Base-by-base conservation (phyloP, 64 coral and sea anemone genomes). In the Dendrophyllia cribrosa region DNA sequence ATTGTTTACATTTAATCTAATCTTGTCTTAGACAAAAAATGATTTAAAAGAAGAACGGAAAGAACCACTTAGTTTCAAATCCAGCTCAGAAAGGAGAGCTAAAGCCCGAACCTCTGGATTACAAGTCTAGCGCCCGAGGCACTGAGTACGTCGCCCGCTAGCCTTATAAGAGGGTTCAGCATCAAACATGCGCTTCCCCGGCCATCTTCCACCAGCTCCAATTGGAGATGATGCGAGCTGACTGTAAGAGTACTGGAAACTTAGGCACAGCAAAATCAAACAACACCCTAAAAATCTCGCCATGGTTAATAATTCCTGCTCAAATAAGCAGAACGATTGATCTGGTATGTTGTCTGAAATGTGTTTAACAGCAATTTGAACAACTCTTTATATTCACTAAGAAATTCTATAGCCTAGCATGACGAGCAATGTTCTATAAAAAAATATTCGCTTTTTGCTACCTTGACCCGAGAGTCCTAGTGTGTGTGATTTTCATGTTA, bases 181-280 rank as follows among this genome's bases (percentile, higher is more conserved):
- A 75, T 50, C 8, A 50, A 51, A 50, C 4, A 5, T 75, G 15
- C 72, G 72, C 19, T 70, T 70, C 25, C 24, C 8, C 8, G 1
- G 4, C 67, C 10, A 4, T 5, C 22, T 22, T n/a, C 6, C 15
- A 1, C 34, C 15, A 6, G 46, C 45, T 17, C 13, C 7, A 12
- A 5, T 9, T 20, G 0, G 17, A 13, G 2, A 3, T 2, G n/a
- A n/a, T 1, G 60, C 7, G 14, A 82, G 59, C 16, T 82, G 78
- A 19, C 61, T 45, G 11, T 67, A 16, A 0, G 26, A 9, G 11
- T 22, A 43, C 24, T 84, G 80, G 21, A 67, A 84, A 66, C 44
- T 23, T 5, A 84, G 20, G n/a, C 80, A 84, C 19, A 84, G n/a
- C 17, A 84, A n/a, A 84, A 66, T 13, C 20, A 84, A 51, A 13